Conservation (phyloP, 2,113 vertebrate species). For the Lycaon pictus region DNA sequence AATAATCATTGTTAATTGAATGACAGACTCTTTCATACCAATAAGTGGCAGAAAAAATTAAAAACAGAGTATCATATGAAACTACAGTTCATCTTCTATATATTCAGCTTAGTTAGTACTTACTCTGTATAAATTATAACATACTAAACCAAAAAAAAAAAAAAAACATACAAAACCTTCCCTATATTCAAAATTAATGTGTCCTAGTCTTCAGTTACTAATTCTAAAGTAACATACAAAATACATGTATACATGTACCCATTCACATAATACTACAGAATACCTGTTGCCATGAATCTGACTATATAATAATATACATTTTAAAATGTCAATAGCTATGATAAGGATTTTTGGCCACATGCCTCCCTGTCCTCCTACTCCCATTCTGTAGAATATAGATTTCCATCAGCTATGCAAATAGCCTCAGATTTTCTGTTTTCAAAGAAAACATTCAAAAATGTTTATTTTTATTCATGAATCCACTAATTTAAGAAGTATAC, state of each 20-base stretch:
- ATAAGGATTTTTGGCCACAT: not conserved
- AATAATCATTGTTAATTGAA: slow-evolving; percentile 21
- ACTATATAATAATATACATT: not conserved
- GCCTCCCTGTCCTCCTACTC: not conserved
- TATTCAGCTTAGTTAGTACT: not conserved
- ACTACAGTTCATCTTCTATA: not conserved
- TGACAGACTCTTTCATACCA: not conserved
- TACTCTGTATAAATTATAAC: not conserved
- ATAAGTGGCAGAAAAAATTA: not conserved
- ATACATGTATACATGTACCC: not conserved
- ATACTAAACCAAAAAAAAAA: no score
- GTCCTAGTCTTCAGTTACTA: not conserved
- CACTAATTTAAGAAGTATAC: not conserved
- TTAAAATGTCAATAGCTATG: not conserved
- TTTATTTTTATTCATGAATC: not conserved
- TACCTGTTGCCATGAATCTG: not conserved
- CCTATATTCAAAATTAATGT: not conserved
- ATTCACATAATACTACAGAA: not conserved
- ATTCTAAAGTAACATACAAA: not conserved
- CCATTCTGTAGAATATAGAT: not conserved
- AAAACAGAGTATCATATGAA: not conserved
- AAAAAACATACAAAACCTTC: not conserved
- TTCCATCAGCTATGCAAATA: not conserved
- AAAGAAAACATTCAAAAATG: not conserved
- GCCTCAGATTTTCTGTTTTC: not conserved